A percentile compares a stretch with the other conserved stretches of the same genome.
phyloP scores from a whole-genome alignment of 2,888 invertebrate species.

The Pseudococcus jackbeardsleyi region DNA sequence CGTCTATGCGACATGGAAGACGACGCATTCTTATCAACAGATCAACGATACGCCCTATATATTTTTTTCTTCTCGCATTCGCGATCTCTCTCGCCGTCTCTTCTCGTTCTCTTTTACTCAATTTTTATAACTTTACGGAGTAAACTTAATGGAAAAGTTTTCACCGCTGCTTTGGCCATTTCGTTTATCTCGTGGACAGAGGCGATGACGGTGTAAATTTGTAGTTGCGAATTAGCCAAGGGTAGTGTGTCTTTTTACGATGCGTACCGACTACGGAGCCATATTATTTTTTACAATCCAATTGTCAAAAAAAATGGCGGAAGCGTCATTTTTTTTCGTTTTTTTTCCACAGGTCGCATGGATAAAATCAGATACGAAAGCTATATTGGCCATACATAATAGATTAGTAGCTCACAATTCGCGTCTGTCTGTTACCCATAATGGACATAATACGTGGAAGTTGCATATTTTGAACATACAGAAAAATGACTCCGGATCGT shows the following conservation, averaged over 20 bases:
- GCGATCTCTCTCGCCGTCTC: no score
- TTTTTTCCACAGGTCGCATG: constrained; percentile 81
- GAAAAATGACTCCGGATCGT: constrained; percentile 91
- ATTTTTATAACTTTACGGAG: constrained; percentile 35
- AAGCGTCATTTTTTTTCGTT: background rate
- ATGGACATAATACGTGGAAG: constrained; percentile 94
- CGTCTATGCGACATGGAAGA: background rate
- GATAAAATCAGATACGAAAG: constrained; percentile 92
- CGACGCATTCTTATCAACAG: constrained; percentile 43
- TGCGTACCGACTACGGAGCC: background rate
- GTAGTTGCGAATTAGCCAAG: constrained; percentile 31
- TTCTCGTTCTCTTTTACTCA: background rate
- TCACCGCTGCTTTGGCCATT: background rate
- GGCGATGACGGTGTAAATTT: background rate
- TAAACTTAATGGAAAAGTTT: constrained; percentile 50
- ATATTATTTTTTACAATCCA: constrained; percentile 56
- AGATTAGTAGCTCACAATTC: constrained; percentile 91
- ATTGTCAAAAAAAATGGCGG: constrained; percentile 7
- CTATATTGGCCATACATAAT: constrained; percentile 89
- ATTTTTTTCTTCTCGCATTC: background rate
- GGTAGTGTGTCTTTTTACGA: constrained; percentile 46
- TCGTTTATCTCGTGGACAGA: background rate
- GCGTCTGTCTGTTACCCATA: constrained; percentile 88
- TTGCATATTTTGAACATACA: constrained; percentile 91
- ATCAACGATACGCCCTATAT: constrained; percentile 51